Base-by-base conservation (phyloP, 2,113 vertebrate genomes). In the Oostethus manadensis region DNA sequence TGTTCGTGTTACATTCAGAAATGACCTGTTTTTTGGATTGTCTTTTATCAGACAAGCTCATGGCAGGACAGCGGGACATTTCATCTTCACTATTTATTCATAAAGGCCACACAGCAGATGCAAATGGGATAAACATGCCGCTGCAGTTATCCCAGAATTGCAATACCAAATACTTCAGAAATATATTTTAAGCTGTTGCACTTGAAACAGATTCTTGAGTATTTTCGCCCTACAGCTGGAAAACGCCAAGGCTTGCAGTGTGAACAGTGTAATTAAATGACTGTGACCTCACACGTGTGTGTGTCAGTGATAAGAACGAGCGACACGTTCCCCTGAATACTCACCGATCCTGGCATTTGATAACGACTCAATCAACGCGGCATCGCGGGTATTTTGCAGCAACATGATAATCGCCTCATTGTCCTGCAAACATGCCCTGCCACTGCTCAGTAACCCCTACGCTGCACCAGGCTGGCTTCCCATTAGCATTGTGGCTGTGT, bases 351-450 rank as follows among this genome's bases (percentile, higher is more conserved):
- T 76, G 78, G 77, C 60, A 75, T 79, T 73, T 78, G 74, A 87
- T 84, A 77, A 71, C 72, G 58, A 8, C 60, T 81, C 81, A 59
- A 73, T 85, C 82, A 80, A 49, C 74, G 23, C 60, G 54, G 69
- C 61, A 64, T 49, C 33, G 42, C 55, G 67, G 78, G 76, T 70
- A 81, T 80, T 81, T 83, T 77, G 77, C 76, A 70, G 73, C 26
- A 18, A 66, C 69, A 72, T 64, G 73, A 87, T 78, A 84, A 87
- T 78, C 65, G 66, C 65, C 51, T 82, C 80, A 80, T 82, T 87
- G 85, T 84, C 63, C 62, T 56, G 64, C 62, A 51, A 60, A 56
- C 60, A 38, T 62, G 60, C 62, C 50, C 58, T 68, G 65, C 74
- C 66, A 58, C 58, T 1, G 29, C 57, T 66, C 70, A 40, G 17